Evolutionary conservation across 2,797 vertebrate species (phyloP), one percentile per base, ranked within the genome.

Genomic region (Amphiprion clarkii): DNA sequence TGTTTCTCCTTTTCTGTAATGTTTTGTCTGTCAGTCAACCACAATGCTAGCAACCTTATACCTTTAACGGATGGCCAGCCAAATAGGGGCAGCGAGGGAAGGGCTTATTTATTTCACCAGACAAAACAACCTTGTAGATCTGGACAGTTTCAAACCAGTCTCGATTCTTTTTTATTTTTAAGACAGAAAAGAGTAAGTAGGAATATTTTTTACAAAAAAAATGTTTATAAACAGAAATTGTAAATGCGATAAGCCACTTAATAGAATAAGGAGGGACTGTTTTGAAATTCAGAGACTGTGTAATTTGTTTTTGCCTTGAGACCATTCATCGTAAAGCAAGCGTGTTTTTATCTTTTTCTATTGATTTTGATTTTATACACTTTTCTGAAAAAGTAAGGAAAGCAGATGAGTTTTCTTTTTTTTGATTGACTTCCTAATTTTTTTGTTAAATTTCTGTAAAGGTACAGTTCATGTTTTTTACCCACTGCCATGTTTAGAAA

Each of bases 101-200:
- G 87, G 87, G 91, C 88, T 92, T 93, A 93, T 94, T 94, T 94
- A 94, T 94, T 94, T 86, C 62, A 89, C 40, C 68, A 71, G 69
- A 83, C 73, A 74, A 87, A 67, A 81, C 57, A 76, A 88, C 65
- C 23, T 76, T 87, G 25, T 84, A 81, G 82, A 71, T 87, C 72
- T 74, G 67, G 71, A 71, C 71, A 27, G 53, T 87, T 81, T 73
- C 63, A 83, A 87, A 83, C 65, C 75, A 76, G 78, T 87, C 64
- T 70, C 67, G 49, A n/a, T 61, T 46, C 4, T 48, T 51, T 13
- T 59, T 52, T 11, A 21, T 17, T 19, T 12, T 12, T 44, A 7
- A 29, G n/a, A 67, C 23, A 63, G 14, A 61, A 68, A 61, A 68
- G 52, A 56, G 3, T 3, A 71, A 13, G 14, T 46, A 63, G 64